Conservation (phyloP, 1,140 invertebrate genomes). For the Drosophila micromelanica region DNA sequence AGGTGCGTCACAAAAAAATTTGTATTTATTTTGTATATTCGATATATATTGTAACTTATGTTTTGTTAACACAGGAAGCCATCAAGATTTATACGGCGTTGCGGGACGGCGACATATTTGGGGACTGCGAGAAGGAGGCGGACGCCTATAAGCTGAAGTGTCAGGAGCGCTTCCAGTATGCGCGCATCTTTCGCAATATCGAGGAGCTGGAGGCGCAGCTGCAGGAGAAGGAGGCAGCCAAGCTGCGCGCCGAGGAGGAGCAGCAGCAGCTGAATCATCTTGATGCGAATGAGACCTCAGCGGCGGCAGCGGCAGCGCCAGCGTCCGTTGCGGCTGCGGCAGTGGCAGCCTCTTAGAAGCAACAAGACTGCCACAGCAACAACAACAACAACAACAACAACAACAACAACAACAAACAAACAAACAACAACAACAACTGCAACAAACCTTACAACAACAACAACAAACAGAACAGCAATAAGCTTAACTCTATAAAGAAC, state of each 20-base stretch:
- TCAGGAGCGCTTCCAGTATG: constrained; percentile 90
- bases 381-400: constrained; percentile 10
- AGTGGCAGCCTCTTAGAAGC: constrained; percentile 65
- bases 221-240: constrained; percentile 72
- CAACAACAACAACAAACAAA: no score
- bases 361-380: constrained; percentile 46
- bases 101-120: constrained; percentile 87
- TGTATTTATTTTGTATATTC: background rate
- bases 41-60: background rate
- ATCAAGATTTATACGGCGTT: constrained; percentile 91
- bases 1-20: constrained; percentile 47
- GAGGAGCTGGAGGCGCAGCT: constrained; percentile 71
- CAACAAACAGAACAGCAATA: constrained; percentile 53
- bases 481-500: constrained; percentile 53
- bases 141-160: constrained; percentile 90
- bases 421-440: constrained; percentile 17
- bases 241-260: constrained; percentile 67
- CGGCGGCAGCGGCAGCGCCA: constrained; percentile 17
- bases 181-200: constrained; percentile 87
- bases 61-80: constrained; percentile 87
- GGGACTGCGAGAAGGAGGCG: constrained; percentile 87
- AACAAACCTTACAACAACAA: constrained; percentile 37
- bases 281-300: constrained; percentile 53
- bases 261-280: constrained; percentile 73
- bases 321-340: constrained; percentile 33